Conservation (phyloP, 2,888 invertebrate species). For the Lasioglossum calceatum region DNA sequence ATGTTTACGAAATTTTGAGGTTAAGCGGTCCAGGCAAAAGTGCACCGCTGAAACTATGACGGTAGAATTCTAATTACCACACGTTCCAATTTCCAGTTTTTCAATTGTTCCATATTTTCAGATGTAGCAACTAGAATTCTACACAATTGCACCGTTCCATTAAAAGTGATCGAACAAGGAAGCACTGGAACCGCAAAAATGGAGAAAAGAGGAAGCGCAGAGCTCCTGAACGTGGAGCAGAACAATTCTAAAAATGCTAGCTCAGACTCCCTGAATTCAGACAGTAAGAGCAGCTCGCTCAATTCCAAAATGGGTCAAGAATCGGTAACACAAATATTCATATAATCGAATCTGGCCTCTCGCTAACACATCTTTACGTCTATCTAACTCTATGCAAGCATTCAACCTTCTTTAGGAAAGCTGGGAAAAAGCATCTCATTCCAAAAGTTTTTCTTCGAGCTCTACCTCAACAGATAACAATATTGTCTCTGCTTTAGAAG, state of each 20-base stretch:
- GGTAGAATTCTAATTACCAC: not conserved
- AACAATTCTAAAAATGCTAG: constrained; percentile 91
- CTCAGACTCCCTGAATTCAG: constrained; percentile 92
- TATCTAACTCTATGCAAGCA: constrained; percentile 48
- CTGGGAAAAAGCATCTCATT: constrained; percentile 87
- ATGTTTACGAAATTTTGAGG: constrained; percentile 10
- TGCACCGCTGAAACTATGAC: not conserved
- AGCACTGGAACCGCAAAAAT: constrained; percentile 79
- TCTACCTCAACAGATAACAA: constrained; percentile 88
- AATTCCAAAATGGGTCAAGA: constrained; percentile 94
- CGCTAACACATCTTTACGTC: constrained; percentile 7
- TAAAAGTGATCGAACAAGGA: constrained; percentile 51
- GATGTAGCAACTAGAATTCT: constrained; percentile 24
- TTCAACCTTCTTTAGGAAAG: constrained; percentile 82
- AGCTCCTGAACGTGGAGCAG: constrained; percentile 88
- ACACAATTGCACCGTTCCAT: constrained; percentile 49
- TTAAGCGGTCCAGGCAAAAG: not conserved
- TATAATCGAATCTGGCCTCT: not conserved
- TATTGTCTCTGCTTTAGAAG: constrained; percentile 86
- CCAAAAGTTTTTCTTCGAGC: constrained; percentile 88
- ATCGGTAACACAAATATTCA: constrained; percentile 86
- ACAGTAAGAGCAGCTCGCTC: constrained; percentile 94
- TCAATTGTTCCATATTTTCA: not conserved
- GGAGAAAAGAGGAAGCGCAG: constrained; percentile 89
- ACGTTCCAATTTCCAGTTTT: not conserved